Evolutionary conservation across 1,140 invertebrate species (phyloP).

Genomic region (Sycobia sp.): DNA sequence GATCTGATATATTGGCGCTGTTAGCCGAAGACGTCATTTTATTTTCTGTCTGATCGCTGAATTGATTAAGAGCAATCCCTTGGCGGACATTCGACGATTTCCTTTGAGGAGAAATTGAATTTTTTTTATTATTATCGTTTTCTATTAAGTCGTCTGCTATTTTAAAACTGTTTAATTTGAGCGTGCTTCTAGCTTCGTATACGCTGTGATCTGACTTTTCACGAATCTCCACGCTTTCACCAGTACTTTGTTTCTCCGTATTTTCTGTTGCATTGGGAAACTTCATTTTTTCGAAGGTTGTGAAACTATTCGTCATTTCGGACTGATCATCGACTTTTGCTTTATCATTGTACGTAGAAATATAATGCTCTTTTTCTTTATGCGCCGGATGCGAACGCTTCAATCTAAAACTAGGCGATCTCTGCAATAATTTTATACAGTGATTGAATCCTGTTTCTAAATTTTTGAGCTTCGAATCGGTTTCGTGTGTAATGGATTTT

Average conservation of each 20-base stretch:
- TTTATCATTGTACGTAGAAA: not conserved
- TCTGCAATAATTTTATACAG: constrained; percentile 41
- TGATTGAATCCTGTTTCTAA: constrained; percentile 40
- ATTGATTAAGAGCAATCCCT: not conserved
- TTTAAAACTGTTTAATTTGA: constrained; percentile 1
- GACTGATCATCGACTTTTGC: not conserved
- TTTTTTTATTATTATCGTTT: constrained; percentile 1
- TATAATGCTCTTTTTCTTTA: not conserved
- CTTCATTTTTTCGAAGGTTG: not conserved
- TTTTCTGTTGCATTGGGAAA: not conserved
- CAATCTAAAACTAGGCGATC: constrained; percentile 36
- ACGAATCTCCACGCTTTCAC: not conserved
- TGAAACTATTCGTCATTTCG: not conserved
- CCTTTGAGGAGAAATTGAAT: not conserved
- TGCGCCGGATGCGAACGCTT: constrained; percentile 19
- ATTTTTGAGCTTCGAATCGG: constrained; percentile 31
- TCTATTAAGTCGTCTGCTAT: not conserved
- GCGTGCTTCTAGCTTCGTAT: constrained; percentile 13
- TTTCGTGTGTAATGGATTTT: not conserved
- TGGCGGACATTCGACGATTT: not conserved
- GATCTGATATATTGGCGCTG: not conserved
- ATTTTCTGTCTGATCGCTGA: no score
- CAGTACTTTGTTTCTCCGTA: not conserved
- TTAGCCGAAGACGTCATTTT: not conserved
- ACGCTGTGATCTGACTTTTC: not conserved